Evolutionary conservation across 2,797 vertebrate species (phyloP).

Genomic region (Brachymystax lenok): DNA sequence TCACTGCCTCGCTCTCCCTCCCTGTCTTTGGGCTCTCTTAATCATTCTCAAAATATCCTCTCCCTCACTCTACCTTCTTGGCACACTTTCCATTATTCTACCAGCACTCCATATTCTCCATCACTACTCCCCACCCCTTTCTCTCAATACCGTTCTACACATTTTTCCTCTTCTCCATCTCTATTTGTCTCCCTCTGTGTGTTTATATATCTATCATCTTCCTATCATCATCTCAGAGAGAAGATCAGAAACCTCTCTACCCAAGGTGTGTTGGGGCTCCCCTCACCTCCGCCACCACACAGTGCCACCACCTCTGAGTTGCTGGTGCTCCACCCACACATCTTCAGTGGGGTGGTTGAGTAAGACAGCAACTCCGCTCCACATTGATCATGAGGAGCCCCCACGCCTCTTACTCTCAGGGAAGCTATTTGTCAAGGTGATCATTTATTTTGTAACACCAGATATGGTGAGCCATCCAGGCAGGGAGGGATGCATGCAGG

Average conservation of each 20-base stretch:
- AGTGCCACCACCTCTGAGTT: slow-evolving; percentile 30
- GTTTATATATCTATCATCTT: neutral
- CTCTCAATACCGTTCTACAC: neutral
- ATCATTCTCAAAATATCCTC: neutral
- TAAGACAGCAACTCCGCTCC: slow-evolving; percentile 58
- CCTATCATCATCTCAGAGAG: slow-evolving; percentile 26
- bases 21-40: neutral
- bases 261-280: neutral
- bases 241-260: neutral
- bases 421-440: slow-evolving; percentile 74
- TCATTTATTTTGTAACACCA: slow-evolving; percentile 70
- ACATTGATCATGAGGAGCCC: slow-evolving; percentile 65
- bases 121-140: neutral
- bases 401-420: slow-evolving; percentile 56
- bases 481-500: slow-evolving; percentile 18
- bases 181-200: neutral
- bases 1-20: neutral
- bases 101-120: neutral
- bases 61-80: neutral
- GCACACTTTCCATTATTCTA: slow-evolving; percentile 2
- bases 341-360: slow-evolving; percentile 58
- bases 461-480: slow-evolving; percentile 45
- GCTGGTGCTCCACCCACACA: slow-evolving; percentile 41
- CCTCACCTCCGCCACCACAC: slow-evolving; percentile 17
- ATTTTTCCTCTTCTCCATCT: neutral